phyloP scores from a whole-genome alignment of 30 jellyfish, hydroid and myxozoan species.

The Calvadosia cruxmelitensis region DNA sequence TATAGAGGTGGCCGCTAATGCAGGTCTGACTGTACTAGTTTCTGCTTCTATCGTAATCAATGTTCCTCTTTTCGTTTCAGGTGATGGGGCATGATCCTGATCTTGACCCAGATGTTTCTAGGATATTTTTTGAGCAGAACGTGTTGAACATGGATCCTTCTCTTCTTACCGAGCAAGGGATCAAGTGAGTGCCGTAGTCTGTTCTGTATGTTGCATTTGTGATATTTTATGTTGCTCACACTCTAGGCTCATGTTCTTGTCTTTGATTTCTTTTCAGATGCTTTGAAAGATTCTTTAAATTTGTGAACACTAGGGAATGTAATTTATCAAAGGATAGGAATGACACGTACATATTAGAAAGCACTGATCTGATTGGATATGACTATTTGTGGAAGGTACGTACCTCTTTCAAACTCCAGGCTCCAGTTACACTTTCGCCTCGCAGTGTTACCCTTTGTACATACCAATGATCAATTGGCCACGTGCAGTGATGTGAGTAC shows the following conservation, averaged over 20 bases:
- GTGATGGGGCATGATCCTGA: conserved; percentile 99
- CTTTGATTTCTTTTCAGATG: conserved; percentile 35
- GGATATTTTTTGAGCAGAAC: conserved; percentile 76
- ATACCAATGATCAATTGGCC: too few species aligned
- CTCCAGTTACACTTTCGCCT: too few species aligned
- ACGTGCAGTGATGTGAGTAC: too few species aligned
- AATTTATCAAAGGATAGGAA: conserved; percentile 58
- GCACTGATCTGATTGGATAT: conserved; percentile 63
- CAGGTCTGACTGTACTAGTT: too few species aligned
- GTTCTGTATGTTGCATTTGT: not conserved
- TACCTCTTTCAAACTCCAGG: too few species aligned
- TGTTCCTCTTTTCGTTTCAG: too few species aligned
- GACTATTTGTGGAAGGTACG: conserved; percentile 86
- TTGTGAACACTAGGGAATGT: conserved; percentile 72
- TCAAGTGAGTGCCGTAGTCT: conserved; percentile 28
- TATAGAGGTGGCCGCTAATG: too few species aligned
- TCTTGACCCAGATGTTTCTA: conserved; percentile 86
- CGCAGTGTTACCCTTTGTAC: too few species aligned
- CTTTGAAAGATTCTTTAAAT: conserved; percentile 85
- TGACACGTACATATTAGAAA: conserved; percentile 75
- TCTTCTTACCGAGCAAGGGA: conserved; percentile 66
- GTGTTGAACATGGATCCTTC: conserved; percentile 60
- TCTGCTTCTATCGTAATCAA: too few species aligned
- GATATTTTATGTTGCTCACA: not conserved
- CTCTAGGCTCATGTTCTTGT: not conserved